Percentiles rank a stretch among this genome's conserved stretches.
Evolutionary conservation across 2,888 invertebrate genomes (phyloP).

Genomic region (Tanypteryx hageni): DNA sequence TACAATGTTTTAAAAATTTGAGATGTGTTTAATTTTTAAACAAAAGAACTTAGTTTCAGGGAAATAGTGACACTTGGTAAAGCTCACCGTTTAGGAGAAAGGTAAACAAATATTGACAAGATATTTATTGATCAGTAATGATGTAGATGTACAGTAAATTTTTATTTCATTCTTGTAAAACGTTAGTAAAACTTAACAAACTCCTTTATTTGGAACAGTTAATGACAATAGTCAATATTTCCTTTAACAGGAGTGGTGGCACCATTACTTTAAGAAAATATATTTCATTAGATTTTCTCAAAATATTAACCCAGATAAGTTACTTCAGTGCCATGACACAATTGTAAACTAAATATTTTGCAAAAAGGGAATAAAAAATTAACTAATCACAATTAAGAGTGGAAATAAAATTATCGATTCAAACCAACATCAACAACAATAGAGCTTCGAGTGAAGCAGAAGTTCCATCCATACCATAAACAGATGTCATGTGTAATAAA

Average conservation of each 20-base stretch:
- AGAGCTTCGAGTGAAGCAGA: constrained; percentile 52
- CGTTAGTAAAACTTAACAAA: constrained; percentile 62
- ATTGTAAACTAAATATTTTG: constrained; percentile 52
- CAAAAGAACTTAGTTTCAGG: not conserved
- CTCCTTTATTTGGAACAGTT: constrained; percentile 23
- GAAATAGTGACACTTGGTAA: not conserved
- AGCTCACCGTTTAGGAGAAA: not conserved
- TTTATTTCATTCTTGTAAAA: constrained; percentile 57
- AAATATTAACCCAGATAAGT: constrained; percentile 62
- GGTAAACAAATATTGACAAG: not conserved
- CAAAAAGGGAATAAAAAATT: constrained; percentile 50
- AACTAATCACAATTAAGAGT: constrained; percentile 50
- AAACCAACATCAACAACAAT: constrained; percentile 58
- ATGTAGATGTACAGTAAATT: constrained; percentile 58
- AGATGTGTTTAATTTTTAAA: not conserved
- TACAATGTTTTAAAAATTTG: not conserved
- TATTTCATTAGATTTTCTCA: constrained; percentile 56
- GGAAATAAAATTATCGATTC: constrained; percentile 41
- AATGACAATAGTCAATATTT: constrained; percentile 35
- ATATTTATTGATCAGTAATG: constrained; percentile 59
- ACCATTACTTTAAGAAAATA: constrained; percentile 64
- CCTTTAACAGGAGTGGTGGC: constrained; percentile 40
- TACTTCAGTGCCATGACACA: constrained; percentile 50
- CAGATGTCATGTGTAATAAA: constrained; percentile 39
- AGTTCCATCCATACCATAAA: constrained; percentile 57